Evolutionary conservation across 2,888 invertebrate genomes (phyloP), one percentile per base, ranked within the genome.

Genomic region (Sacculina carcini): DNA sequence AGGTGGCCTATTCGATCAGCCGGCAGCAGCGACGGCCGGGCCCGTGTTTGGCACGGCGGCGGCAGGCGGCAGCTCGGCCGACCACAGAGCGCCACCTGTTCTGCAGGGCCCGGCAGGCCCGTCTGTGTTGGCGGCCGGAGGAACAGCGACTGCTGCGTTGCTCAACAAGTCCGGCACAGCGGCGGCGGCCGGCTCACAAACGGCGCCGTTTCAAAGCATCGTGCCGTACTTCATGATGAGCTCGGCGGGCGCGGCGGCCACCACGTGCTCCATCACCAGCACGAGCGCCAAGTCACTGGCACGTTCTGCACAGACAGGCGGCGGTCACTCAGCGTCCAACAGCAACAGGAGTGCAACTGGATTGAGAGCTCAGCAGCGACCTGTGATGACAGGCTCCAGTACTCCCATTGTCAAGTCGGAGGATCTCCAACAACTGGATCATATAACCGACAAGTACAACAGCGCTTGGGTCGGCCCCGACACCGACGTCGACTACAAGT

Each of bases 401-500:
- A n/a, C 82, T 51, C 84, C 90, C 54, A 90, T 92, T 58, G 84
- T 92, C 59, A 81, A 83, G 59, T 87, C 89, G 63, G 87, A 89
- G 64, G 87, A 89, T 66, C 73, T 92, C 60, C 83, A 79, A 61
- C 80, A 83, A 53, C 79, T 92, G 71, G 90, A 90, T 67, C 82
- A 87, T 63, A 81, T 89, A 59, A 76, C 82, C 42, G 77, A 80
- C 60, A 65, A 65, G 52, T 81, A 85, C 62, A 79, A 81, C 61
- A 65, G 63, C 54, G 87, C 87, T 56, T 92, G 92, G 92, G 67
- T 68, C 44, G 44, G 44, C 26, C 26, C 16, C 44, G 29, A 6
- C 3, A 28, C 44, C 44, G 44, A 44, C 9, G 44, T 44, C 28
- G 44, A 44, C 44, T 44, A 44, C 44, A 44, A 44, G 44, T 44